Percentiles rank a stretch among this genome's conserved stretches.
These are phyloP conservation scores for Sander lucioperca DNA, from an alignment of 2,113 vertebrate genomes.

Conservation along the genomic window DNA sequence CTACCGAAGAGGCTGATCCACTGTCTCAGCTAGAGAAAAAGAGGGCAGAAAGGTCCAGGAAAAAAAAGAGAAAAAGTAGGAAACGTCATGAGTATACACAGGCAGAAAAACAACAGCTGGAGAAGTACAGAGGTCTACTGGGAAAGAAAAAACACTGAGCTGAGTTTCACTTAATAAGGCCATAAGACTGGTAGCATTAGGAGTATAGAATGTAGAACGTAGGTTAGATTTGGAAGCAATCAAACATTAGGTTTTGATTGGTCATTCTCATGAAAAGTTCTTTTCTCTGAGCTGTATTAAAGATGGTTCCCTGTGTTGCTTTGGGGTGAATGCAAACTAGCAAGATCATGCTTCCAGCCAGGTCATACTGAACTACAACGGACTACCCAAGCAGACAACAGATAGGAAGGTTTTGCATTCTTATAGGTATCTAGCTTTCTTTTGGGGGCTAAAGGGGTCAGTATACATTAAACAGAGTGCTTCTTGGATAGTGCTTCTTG, in stretches of 20 bases:
- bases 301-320: neutral
- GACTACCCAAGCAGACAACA: neutral
- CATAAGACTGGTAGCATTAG: neutral
- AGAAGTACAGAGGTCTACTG: constrained; percentile 20
- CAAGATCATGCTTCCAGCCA: neutral
- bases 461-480: neutral
- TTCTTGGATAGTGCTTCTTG: no score
- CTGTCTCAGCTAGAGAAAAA: constrained; percentile 88
- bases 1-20: constrained; percentile 96
- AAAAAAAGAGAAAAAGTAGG: constrained; percentile 46
- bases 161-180: neutral
- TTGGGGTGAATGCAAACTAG: neutral
- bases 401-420: neutral
- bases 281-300: neutral
- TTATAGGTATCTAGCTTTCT: neutral
- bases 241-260: neutral
- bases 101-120: constrained; percentile 22
- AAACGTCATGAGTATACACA: constrained; percentile 46
- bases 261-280: neutral
- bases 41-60: constrained; percentile 55
- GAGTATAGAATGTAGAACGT: neutral
- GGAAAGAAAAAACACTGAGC: constrained; percentile 11
- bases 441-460: no score
- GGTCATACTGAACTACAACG: neutral
- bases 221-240: neutral